These are phyloP conservation scores for Heterodera filipjevi DNA, from an alignment of 2,888 invertebrate genomes.

Conservation along the genomic window DNA sequence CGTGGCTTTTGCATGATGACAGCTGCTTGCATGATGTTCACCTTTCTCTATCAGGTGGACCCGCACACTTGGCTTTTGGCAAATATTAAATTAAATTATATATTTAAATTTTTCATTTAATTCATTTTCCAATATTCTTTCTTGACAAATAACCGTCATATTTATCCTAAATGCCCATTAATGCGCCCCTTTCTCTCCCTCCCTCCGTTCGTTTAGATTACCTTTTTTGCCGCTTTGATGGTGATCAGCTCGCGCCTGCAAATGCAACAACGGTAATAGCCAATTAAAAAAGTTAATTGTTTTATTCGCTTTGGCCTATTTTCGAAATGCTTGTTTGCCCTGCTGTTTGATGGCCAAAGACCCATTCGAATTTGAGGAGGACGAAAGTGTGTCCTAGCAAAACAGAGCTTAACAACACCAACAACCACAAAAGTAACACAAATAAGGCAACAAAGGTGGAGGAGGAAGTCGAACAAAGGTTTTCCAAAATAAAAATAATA, in stretches of 20 bases:
- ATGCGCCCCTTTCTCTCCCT: too few relatives aligned
- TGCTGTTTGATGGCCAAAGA: slow-evolving; percentile 44
- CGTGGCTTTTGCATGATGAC: slow-evolving; percentile 93
- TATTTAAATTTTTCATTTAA: not conserved
- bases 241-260: slow-evolving; percentile 88
- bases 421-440: not conserved
- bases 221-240: slow-evolving; percentile 88
- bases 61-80: not conserved
- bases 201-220: slow-evolving; percentile 71
- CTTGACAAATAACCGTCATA: too few relatives aligned
- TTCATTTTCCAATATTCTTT: not conserved
- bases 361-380: slow-evolving; percentile 36
- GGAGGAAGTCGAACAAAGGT: not conserved
- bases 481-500: not conserved
- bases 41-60: slow-evolving; percentile 80
- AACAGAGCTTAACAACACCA: not conserved
- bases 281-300: slow-evolving; percentile 29
- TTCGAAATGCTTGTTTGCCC: slow-evolving; percentile 38
- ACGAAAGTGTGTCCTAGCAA: slow-evolving; percentile 12
- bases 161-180: too few relatives aligned
- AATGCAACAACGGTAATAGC: slow-evolving; percentile 74
- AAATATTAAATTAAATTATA: slow-evolving; percentile 1
- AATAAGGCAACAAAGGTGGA: too few relatives aligned
- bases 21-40: slow-evolving; percentile 87
- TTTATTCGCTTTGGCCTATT: not conserved